Evolutionary conservation across 2,113 vertebrate species (phyloP).

Genomic region (Solea senegalensis): DNA sequence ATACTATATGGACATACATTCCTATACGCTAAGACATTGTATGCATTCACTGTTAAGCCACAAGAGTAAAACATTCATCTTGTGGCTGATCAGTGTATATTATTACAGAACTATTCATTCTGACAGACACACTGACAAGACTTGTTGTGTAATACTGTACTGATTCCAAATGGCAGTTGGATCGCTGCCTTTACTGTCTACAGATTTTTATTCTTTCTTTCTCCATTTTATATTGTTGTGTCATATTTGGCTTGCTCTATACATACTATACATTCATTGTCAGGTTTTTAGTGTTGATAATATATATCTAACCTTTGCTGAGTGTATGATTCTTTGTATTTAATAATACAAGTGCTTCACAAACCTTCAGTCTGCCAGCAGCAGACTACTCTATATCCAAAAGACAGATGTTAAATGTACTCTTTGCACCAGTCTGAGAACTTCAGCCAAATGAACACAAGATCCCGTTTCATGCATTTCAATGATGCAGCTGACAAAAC

Average conservation of each 20-base stretch:
- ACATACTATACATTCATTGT: neutral
- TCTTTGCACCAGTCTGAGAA: constrained; percentile 3
- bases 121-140: neutral
- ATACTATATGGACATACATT: neutral
- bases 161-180: constrained; percentile 22
- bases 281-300: neutral
- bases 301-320: too few relatives aligned
- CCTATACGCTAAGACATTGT: neutral
- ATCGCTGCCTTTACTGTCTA: neutral
- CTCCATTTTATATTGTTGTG: neutral
- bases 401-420: neutral
- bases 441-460: constrained; percentile 14
- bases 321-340: too few relatives aligned
- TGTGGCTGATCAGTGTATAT: neutral
- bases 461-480: constrained; percentile 31
- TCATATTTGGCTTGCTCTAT: neutral
- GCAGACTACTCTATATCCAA: neutral
- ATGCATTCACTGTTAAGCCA: neutral
- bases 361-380: neutral
- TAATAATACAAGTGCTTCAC: neutral
- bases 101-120: constrained; percentile 2
- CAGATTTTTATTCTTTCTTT: too few relatives aligned
- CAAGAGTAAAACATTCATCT: neutral
- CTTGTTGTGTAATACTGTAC: constrained; percentile 15
- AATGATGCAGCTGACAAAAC: constrained; percentile 21